Conservation (phyloP, 2,888 invertebrate species). For the Drosophila prolongata region DNA sequence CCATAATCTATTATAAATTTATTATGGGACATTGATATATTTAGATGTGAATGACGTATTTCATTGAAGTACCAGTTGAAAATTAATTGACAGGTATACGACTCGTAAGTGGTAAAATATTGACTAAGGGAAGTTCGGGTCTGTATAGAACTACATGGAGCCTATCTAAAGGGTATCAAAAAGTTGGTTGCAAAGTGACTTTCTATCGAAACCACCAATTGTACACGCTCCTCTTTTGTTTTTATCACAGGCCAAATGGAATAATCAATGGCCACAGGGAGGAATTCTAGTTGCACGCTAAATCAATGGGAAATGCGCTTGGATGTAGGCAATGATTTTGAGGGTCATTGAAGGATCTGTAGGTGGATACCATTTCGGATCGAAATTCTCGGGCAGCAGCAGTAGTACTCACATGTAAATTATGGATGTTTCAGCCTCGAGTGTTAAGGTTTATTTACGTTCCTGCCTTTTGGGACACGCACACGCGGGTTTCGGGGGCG, state of each 20-base stretch:
- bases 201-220: constrained; percentile 19
- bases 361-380: constrained; percentile 29
- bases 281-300: constrained; percentile 24
- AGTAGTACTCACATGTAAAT: constrained; percentile 68
- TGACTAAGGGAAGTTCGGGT: background rate
- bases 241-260: constrained; percentile 41
- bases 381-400: background rate
- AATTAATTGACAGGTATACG: background rate
- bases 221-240: constrained; percentile 32
- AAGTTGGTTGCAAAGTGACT: background rate
- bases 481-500: constrained; percentile 25
- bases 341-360: constrained; percentile 33
- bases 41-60: background rate
- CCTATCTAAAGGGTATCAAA: constrained; percentile 1
- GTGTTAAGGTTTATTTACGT: constrained; percentile 72
- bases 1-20: background rate
- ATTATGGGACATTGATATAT: background rate
- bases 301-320: constrained; percentile 48
- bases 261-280: constrained; percentile 38
- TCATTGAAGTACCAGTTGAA: background rate
- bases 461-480: constrained; percentile 43
- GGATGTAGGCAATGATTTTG: constrained; percentile 61
- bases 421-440: constrained; percentile 48
- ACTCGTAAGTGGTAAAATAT: constrained; percentile 2
- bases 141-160: background rate